phyloP scores from a whole-genome alignment of 2,113 vertebrate genomes.

The Hemiscyllium ocellatum region DNA sequence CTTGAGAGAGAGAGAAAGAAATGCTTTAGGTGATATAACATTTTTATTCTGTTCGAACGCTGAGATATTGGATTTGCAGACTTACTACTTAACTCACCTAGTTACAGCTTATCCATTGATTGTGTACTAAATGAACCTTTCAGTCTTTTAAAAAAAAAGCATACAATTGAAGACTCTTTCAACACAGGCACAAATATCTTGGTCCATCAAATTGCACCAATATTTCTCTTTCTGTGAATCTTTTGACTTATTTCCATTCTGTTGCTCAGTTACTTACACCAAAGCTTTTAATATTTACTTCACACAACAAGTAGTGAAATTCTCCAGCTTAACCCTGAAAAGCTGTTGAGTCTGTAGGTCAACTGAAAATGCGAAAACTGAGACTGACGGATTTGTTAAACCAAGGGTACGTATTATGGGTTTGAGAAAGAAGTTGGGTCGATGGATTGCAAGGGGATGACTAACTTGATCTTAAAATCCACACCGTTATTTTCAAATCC shows the following conservation, averaged over 20 bases:
- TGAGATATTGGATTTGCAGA: neutral
- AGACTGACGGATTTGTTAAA: neutral
- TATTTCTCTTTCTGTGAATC: neutral
- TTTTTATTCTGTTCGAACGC: neutral
- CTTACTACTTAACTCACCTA: neutral
- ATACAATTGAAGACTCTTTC: neutral
- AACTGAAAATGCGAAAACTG: neutral
- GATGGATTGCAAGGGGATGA: neutral
- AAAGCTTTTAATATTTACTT: neutral
- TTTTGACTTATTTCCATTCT: neutral
- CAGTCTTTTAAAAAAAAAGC: neutral
- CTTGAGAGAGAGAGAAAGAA: neutral
- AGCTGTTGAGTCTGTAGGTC: neutral
- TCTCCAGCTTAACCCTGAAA: neutral
- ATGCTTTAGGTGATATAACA: neutral
- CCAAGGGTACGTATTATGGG: neutral
- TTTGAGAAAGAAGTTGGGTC: neutral
- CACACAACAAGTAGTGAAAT: neutral
- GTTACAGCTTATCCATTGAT: neutral
- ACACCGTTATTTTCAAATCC: no score
- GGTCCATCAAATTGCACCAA: neutral
- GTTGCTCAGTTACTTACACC: neutral
- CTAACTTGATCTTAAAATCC: neutral
- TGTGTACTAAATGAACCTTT: neutral
- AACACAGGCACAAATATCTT: neutral